These are phyloP conservation scores for Cosmia trapezina DNA, from an alignment of 2,888 invertebrate species.

Conservation along the genomic window DNA sequence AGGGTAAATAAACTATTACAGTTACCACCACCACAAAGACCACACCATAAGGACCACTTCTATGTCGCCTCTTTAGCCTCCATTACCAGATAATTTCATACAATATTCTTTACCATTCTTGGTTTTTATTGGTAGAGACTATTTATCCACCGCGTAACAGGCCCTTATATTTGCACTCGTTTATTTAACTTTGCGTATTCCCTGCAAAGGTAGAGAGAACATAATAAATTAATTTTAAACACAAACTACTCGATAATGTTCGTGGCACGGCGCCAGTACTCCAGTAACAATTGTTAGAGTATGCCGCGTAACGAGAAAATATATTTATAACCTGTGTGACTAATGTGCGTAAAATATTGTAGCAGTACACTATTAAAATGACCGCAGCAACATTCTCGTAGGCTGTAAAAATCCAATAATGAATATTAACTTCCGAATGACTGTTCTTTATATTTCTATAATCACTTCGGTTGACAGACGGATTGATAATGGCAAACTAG, in stretches of 20 bases:
- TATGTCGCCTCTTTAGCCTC: no score
- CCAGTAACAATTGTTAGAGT: constrained; percentile 52
- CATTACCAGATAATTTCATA: neutral
- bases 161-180: neutral
- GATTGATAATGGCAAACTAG: neutral
- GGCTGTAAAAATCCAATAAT: no score
- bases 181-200: neutral
- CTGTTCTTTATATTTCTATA: neutral
- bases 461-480: neutral
- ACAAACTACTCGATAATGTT: constrained; percentile 60
- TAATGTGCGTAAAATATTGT: constrained; percentile 47
- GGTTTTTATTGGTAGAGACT: no score
- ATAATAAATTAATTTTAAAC: constrained; percentile 57
- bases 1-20: neutral
- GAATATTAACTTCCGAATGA: neutral
- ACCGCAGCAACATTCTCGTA: neutral
- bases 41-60: neutral
- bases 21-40: no score
- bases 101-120: neutral
- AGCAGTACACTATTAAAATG: constrained; percentile 20
- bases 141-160: neutral
- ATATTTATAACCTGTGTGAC: constrained; percentile 57
- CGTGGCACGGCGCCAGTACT: constrained; percentile 63
- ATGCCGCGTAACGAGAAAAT: constrained; percentile 58
- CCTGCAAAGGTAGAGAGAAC: constrained; percentile 31